A percentile compares a stretch with the other conserved stretches of the same genome.
Evolutionary conservation across 2,113 vertebrate species (phyloP).

Genomic region (Isurus oxyrinchus): DNA sequence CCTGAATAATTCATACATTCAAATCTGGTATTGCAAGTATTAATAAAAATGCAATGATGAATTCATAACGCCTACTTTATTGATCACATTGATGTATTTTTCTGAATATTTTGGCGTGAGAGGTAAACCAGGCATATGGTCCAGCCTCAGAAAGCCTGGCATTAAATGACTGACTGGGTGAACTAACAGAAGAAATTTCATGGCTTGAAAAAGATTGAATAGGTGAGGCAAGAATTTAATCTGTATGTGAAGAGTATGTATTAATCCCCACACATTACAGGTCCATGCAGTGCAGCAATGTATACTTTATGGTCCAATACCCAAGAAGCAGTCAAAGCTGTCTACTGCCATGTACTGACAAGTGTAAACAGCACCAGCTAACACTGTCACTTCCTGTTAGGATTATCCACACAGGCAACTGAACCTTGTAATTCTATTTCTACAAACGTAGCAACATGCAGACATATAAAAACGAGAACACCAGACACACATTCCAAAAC

Average conservation of each 20-base stretch:
- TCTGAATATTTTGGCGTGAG: background rate
- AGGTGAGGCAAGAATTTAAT: background rate
- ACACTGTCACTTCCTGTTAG: background rate
- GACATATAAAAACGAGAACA: background rate
- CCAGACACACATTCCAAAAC: background rate
- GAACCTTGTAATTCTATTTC: background rate
- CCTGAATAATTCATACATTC: background rate
- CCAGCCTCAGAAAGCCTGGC: background rate
- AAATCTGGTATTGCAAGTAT: background rate
- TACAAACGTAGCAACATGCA: background rate
- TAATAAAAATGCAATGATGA: background rate
- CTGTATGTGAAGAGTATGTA: background rate
- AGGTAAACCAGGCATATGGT: background rate
- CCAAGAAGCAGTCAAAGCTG: background rate
- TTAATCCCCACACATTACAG: background rate
- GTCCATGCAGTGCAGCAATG: background rate
- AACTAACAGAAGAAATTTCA: background rate
- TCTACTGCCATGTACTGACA: background rate
- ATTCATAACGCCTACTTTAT: background rate
- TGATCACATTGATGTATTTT: background rate
- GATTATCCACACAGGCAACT: background rate
- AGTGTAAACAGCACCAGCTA: background rate
- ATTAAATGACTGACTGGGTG: background rate
- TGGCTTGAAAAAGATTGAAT: background rate
- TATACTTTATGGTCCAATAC: background rate